phyloP scores from a whole-genome alignment of 1,140 invertebrate genomes.

The Helicoverpa armigera region DNA sequence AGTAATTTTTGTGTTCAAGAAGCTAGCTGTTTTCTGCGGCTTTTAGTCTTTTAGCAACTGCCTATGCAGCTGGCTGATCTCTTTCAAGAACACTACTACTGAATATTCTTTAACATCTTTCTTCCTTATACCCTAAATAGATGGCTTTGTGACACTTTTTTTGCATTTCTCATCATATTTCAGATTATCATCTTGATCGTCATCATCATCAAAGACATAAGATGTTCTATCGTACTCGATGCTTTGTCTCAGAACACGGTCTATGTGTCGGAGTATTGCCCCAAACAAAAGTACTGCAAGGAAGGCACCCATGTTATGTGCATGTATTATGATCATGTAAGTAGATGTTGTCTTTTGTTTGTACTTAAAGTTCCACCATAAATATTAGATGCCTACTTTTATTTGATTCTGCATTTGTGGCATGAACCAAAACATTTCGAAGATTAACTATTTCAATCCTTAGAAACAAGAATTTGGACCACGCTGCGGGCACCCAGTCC shows the following conservation, averaged over 20 bases:
- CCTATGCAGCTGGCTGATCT: too few species aligned
- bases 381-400: too few species aligned
- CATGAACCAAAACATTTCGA: too few species aligned
- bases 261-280: constrained; percentile 23
- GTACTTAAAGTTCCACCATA: neutral
- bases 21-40: neutral
- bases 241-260: neutral
- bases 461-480: constrained; percentile 2
- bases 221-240: neutral
- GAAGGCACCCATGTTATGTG: constrained; percentile 47
- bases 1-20: neutral
- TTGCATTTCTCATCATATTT: neutral
- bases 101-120: too few species aligned
- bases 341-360: neutral
- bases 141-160: neutral
- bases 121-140: too few species aligned
- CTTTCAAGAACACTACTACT: too few species aligned
- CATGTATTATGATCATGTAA: constrained; percentile 43
- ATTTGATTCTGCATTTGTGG: too few species aligned
- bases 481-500: neutral
- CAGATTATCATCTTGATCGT: neutral
- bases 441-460: too few species aligned
- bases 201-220: neutral
- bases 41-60: too few species aligned
- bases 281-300: neutral